A percentile compares a stretch with the other conserved stretches of the same genome.
Evolutionary conservation across 2,113 vertebrate species (phyloP).

Genomic region (Craseonycteris thonglongyai): DNA sequence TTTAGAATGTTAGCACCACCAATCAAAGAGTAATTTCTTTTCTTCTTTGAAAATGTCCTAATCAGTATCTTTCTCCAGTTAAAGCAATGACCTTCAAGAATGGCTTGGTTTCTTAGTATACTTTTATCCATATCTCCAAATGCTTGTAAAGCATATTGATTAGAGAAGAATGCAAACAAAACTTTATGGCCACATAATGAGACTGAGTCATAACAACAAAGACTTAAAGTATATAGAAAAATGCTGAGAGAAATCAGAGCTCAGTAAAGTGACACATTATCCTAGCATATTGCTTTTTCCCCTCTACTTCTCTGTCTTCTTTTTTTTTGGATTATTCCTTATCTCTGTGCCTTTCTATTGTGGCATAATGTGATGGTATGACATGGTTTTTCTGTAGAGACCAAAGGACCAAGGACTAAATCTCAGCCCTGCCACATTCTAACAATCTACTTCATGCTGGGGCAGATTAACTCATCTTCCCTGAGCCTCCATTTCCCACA

Average conservation of each 20-base stretch:
- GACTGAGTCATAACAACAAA: background rate
- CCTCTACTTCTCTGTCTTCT: background rate
- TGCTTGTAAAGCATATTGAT: background rate
- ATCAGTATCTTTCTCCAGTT: background rate
- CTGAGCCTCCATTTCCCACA: background rate
- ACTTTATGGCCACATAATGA: background rate
- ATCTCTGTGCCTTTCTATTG: background rate
- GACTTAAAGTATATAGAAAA: background rate
- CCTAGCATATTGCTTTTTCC: background rate
- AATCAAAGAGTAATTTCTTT: background rate
- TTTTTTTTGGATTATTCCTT: background rate
- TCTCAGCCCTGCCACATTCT: background rate
- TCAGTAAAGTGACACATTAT: background rate
- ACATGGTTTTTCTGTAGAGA: background rate
- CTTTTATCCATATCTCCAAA: background rate
- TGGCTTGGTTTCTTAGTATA: background rate
- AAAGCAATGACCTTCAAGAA: background rate
- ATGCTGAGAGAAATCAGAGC: background rate
- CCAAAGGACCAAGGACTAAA: background rate
- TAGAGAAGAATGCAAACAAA: constrained; percentile 8
- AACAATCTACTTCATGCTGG: background rate
- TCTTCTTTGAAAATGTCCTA: background rate
- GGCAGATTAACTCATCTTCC: background rate
- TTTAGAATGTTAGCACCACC: background rate
- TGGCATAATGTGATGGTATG: background rate